Evolutionary conservation across 2,113 vertebrate genomes (phyloP).

Genomic region (Acanthochromis polyacanthus): DNA sequence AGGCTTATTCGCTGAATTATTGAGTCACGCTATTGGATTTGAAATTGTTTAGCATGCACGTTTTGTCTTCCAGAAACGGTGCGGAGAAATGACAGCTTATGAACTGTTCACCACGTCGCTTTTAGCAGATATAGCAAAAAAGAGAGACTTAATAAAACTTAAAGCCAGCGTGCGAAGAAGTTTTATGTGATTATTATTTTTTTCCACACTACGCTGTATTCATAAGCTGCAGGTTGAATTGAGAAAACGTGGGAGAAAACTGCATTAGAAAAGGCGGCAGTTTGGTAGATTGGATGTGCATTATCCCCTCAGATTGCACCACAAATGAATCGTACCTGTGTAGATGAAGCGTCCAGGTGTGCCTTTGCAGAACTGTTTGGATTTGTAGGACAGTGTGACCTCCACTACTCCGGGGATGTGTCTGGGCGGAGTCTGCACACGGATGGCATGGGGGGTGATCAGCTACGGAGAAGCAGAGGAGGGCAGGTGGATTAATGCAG

Average conservation of each 20-base stretch:
- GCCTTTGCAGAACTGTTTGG: constrained; percentile 99
- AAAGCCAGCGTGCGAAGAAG: neutral
- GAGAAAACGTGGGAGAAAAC: constrained; percentile 6
- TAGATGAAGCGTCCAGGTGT: constrained; percentile 99
- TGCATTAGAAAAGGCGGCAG: neutral
- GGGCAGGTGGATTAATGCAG: constrained; percentile 58
- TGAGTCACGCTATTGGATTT: constrained; percentile 64
- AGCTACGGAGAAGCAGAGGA: constrained; percentile 85
- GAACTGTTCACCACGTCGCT: constrained; percentile 22
- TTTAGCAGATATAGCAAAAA: constrained; percentile 45
- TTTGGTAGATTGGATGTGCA: neutral
- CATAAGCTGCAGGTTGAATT: neutral
- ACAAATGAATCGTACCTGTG: constrained; percentile 88
- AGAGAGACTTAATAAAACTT: constrained; percentile 19
- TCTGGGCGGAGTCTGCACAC: constrained; percentile 97
- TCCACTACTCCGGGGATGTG: constrained; percentile 99
- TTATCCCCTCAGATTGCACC: neutral
- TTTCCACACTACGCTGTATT: neutral
- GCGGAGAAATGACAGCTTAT: constrained; percentile 30
- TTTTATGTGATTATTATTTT: constrained; percentile 23
- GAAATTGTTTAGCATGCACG: constrained; percentile 63
- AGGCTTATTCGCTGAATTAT: constrained; percentile 57
- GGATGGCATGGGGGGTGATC: constrained; percentile 98
- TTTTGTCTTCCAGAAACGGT: constrained; percentile 39
- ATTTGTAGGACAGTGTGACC: constrained; percentile 99